Conservation (phyloP, 2,797 vertebrate species). For the Squalus acanthias region DNA sequence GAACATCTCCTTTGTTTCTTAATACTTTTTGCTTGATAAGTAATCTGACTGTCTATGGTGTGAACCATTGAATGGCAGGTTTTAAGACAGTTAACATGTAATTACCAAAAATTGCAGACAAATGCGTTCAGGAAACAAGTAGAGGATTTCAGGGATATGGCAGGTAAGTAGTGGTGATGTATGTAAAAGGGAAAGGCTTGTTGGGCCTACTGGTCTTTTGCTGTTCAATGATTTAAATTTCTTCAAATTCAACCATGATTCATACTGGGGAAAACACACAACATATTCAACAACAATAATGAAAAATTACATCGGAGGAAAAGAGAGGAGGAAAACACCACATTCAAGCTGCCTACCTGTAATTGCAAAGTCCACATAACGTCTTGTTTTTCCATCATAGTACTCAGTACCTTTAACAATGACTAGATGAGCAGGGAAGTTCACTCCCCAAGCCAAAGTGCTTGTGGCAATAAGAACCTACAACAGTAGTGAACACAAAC, state of each 20-base stretch:
- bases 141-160: neutral
- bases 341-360: conserved; percentile 67
- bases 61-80: too few species aligned
- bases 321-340: neutral
- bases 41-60: too few species aligned
- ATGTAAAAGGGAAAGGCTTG: neutral
- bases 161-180: neutral
- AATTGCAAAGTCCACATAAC: conserved; percentile 95
- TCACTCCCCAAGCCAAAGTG: conserved; percentile 96
- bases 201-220: neutral
- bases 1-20: too few species aligned
- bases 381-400: conserved; percentile 89
- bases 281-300: neutral
- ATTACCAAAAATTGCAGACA: neutral
- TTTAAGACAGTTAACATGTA: too few species aligned
- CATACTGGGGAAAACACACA: neutral
- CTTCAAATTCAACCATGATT: neutral
- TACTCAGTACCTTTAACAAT: conserved; percentile 97
- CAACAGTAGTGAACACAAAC: conserved; percentile 42
- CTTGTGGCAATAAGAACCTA: conserved; percentile 96
- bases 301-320: neutral
- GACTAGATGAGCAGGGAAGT: conserved; percentile 96
- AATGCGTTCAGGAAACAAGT: neutral
- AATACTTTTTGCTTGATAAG: too few species aligned
- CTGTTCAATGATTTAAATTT: neutral